phyloP scores from a whole-genome alignment of 1,140 invertebrate genomes.

The Cotesia glomerata region DNA sequence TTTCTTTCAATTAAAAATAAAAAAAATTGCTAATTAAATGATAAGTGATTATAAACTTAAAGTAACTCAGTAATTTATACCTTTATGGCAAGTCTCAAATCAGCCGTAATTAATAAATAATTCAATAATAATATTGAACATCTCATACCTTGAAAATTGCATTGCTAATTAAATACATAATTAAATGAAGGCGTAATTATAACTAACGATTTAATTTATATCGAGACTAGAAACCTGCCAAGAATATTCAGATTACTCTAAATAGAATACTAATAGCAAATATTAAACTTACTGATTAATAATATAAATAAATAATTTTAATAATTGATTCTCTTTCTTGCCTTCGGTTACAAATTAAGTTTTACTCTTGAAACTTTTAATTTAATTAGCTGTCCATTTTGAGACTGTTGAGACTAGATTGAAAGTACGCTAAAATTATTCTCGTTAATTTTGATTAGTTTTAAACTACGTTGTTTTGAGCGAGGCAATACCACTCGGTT shows the following conservation, averaged over 20 bases:
- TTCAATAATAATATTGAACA: too few species aligned
- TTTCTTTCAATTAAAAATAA: too few species aligned
- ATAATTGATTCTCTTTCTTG: too few species aligned
- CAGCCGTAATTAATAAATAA: too few species aligned
- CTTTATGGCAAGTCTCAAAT: too few species aligned
- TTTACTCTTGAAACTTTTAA: background rate
- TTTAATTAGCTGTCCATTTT: background rate
- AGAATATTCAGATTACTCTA: background rate
- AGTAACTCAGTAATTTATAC: too few species aligned
- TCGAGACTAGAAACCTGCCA: constrained; percentile 6
- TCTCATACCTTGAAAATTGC: background rate
- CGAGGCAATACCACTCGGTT: constrained; percentile 34
- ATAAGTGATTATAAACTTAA: too few species aligned
- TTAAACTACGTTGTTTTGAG: constrained; percentile 45
- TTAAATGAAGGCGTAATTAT: background rate
- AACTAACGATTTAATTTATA: background rate
- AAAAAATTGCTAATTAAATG: too few species aligned
- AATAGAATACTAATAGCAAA: background rate
- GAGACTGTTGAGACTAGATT: constrained; percentile 7
- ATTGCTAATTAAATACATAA: background rate
- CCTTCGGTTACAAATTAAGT: background rate
- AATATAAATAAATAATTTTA: too few species aligned
- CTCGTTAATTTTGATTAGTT: background rate
- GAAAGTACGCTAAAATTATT: background rate
- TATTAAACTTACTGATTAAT: background rate